These are phyloP conservation scores for Reinhardtius hippoglossoides DNA, from an alignment of 2,113 vertebrate species.

Conservation along the genomic window DNA sequence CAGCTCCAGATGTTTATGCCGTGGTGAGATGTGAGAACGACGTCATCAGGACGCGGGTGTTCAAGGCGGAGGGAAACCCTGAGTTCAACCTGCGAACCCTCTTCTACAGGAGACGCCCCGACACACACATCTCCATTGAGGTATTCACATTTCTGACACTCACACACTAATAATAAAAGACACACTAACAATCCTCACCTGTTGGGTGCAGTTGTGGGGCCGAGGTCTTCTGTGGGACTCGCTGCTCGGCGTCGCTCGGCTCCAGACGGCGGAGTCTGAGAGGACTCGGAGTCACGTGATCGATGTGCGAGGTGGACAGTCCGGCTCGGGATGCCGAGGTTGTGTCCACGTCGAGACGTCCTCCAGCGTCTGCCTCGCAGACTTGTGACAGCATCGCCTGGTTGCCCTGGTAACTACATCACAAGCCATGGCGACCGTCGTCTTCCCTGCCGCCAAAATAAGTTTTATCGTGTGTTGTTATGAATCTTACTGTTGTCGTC, in stretches of 20 bases:
- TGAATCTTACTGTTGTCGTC: not conserved
- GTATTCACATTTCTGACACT: slow-evolving; percentile 33
- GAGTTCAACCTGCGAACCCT: slow-evolving; percentile 84
- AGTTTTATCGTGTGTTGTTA: not conserved
- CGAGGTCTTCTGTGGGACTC: slow-evolving; percentile 80
- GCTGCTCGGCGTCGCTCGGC: slow-evolving; percentile 73
- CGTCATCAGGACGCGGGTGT: slow-evolving; percentile 75
- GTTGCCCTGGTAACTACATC: not conserved
- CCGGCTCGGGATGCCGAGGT: slow-evolving; percentile 25
- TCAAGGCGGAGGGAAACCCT: slow-evolving; percentile 76
- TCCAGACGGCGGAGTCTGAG: slow-evolving; percentile 75
- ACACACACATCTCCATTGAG: slow-evolving; percentile 78
- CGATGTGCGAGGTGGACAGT: slow-evolving; percentile 71
- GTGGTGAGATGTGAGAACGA: slow-evolving; percentile 80
- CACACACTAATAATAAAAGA: not conserved
- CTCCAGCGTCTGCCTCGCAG: slow-evolving; percentile 81
- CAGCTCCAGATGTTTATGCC: slow-evolving; percentile 83
- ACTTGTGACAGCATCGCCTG: slow-evolving; percentile 71
- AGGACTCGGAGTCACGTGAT: slow-evolving; percentile 74
- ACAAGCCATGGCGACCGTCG: not conserved
- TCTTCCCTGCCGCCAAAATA: slow-evolving; percentile 36
- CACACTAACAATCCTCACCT: not conserved
- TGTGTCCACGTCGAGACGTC: slow-evolving; percentile 81
- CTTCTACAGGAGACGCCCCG: slow-evolving; percentile 83
- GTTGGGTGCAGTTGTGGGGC: slow-evolving; percentile 78